phyloP scores from a whole-genome alignment of 2,888 invertebrate genomes.

The Stenolophus ochropezus region DNA sequence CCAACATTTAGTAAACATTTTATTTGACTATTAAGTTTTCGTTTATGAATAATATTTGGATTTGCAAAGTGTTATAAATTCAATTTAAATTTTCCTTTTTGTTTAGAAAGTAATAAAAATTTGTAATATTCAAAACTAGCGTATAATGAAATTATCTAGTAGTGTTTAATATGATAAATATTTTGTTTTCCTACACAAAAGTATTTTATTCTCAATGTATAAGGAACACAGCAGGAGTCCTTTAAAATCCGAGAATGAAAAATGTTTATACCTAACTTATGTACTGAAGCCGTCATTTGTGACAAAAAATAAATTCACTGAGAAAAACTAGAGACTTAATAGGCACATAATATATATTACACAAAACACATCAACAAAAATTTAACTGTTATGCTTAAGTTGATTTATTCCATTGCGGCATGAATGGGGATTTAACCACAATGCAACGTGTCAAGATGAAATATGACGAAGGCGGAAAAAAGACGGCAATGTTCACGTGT shows the following conservation, averaged over 20 bases:
- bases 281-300: neutral
- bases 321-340: constrained; percentile 45
- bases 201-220: neutral
- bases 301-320: constrained; percentile 25
- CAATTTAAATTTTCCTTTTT: no score
- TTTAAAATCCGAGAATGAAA: neutral
- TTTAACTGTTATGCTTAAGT: constrained; percentile 56
- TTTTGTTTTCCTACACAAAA: no score
- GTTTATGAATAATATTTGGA: no score
- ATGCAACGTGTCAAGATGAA: constrained; percentile 58
- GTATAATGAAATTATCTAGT: no score
- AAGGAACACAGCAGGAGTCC: neutral
- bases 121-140: no score
- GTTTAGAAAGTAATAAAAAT: no score
- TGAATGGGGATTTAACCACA: constrained; percentile 56
- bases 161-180: no score
- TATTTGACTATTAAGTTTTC: no score
- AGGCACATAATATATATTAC: constrained; percentile 55
- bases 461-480: constrained; percentile 50
- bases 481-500: constrained; percentile 52
- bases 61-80: no score
- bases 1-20: no score
- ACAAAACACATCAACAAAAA: constrained; percentile 57
- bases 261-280: neutral
- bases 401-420: constrained; percentile 50